phyloP scores from a whole-genome alignment of 2,888 invertebrate genomes.

The Tubulanus polymorphus region DNA sequence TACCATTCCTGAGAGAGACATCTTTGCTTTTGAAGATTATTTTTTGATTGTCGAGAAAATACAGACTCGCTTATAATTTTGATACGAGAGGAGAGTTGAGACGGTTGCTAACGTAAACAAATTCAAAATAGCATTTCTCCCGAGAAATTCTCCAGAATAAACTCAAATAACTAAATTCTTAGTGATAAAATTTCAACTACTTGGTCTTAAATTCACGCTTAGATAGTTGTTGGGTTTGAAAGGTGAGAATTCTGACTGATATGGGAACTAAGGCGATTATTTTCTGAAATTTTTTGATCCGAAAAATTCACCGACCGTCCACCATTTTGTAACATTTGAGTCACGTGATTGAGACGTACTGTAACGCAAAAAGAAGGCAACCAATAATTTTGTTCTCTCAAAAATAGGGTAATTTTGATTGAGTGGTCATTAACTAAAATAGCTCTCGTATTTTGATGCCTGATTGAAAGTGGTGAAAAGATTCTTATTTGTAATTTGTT shows the following conservation, averaged over 20 bases:
- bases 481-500: too few relatives aligned
- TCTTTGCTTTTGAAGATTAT: not conserved
- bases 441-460: too few relatives aligned
- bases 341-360: not conserved
- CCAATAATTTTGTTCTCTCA: too few relatives aligned
- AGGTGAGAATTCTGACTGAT: not conserved
- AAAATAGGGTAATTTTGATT: too few relatives aligned
- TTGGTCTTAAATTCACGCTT: not conserved
- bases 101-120: not conserved
- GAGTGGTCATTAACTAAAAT: too few relatives aligned
- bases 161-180: not conserved
- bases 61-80: not conserved
- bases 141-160: not conserved
- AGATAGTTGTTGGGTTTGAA: not conserved
- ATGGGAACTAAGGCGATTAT: not conserved
- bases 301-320: not conserved
- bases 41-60: not conserved
- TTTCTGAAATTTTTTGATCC: too few relatives aligned
- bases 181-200: not conserved
- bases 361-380: too few relatives aligned
- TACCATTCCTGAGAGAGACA: constrained; percentile 38
- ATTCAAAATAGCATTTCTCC: not conserved
- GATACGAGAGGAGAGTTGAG: not conserved
- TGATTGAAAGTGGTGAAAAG: too few relatives aligned
- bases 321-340: not conserved